Conservation (phyloP, 2,888 invertebrate genomes). For the Graphium colonna region DNA sequence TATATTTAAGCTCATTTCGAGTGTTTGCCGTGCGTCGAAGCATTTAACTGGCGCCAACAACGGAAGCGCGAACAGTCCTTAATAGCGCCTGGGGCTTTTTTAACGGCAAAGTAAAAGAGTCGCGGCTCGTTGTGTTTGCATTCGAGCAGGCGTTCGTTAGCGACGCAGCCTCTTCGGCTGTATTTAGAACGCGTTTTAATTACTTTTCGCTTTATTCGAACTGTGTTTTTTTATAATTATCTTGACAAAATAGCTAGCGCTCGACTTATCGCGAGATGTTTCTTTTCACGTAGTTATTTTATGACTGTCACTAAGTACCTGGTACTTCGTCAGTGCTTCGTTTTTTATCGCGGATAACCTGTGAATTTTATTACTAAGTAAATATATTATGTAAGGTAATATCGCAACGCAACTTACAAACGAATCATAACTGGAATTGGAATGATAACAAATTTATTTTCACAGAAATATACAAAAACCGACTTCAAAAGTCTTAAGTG, state of each 20-base stretch:
- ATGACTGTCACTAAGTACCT: not conserved
- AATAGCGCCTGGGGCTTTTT: slow-evolving; percentile 14
- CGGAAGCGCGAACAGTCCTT: not conserved
- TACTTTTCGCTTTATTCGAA: not conserved
- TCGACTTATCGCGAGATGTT: not conserved
- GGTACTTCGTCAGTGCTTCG: not conserved
- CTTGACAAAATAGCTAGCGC: not conserved
- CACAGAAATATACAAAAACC: no score
- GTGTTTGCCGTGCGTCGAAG: no score
- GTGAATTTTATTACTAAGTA: no score
- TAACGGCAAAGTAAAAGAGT: slow-evolving; percentile 8
- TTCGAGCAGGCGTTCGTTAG: slow-evolving; percentile 16
- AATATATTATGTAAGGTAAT: no score
- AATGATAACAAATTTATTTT: no score
- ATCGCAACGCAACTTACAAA: no score
- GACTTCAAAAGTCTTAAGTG: no score
- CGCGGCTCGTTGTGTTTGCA: slow-evolving; percentile 7
- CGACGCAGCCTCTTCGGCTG: not conserved
- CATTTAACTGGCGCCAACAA: not conserved
- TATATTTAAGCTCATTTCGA: no score
- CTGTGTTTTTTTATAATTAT: not conserved
- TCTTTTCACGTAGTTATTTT: not conserved
- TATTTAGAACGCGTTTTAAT: slow-evolving; percentile 11
- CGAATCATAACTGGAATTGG: no score
- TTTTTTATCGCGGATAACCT: no score